A percentile compares a stretch with the other conserved stretches of the same genome.
Evolutionary conservation across 2,113 vertebrate genomes (phyloP).

Genomic region (Motacilla tschutschensis): DNA sequence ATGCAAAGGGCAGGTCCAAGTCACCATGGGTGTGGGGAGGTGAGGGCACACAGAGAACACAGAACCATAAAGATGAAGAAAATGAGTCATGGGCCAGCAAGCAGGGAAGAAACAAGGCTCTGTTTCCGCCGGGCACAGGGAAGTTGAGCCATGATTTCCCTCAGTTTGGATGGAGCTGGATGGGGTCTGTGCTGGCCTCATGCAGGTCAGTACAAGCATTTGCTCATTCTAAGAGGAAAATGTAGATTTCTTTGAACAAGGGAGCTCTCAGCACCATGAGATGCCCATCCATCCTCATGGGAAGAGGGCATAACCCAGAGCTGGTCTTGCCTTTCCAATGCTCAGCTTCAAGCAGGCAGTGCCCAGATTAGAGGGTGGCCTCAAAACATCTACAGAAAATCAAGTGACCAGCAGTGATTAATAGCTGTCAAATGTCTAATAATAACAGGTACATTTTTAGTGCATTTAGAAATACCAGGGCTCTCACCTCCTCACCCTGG

Average conservation of each 20-base stretch:
- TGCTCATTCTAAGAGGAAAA: background rate
- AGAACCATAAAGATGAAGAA: background rate
- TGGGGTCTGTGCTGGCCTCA: background rate
- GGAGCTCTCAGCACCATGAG: background rate
- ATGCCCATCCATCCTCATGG: accelerated
- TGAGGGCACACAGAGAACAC: background rate
- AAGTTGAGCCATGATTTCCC: background rate
- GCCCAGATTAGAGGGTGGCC: background rate
- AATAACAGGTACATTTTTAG: background rate
- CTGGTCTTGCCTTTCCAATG: background rate
- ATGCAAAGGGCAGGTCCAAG: background rate
- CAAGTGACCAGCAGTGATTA: background rate
- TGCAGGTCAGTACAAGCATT: background rate
- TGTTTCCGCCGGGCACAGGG: background rate
- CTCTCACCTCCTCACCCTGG: background rate
- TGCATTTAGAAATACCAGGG: background rate
- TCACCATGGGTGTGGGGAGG: background rate
- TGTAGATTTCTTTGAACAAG: background rate
- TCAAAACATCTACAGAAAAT: background rate
- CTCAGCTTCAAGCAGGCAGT: background rate
- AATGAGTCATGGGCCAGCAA: background rate
- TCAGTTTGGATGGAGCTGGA: background rate
- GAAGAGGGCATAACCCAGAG: accelerated
- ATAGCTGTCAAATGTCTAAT: background rate
- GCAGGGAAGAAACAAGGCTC: background rate